Evolutionary conservation across 2,888 invertebrate species (phyloP).

Genomic region (Arrhopalites spinosus): DNA sequence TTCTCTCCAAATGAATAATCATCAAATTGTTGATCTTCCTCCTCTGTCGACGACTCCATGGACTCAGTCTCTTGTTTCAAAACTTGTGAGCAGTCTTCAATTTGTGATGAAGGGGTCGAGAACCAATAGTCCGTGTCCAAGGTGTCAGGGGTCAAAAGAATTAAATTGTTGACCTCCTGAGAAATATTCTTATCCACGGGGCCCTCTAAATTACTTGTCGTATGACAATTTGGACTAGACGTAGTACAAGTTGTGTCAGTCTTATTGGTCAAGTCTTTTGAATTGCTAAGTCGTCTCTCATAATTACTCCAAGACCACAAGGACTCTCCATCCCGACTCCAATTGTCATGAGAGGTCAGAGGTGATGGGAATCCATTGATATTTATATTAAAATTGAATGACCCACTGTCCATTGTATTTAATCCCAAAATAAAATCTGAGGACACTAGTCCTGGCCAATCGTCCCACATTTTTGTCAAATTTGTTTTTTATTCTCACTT

Average conservation of each 20-base stretch:
- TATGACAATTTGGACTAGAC: no score
- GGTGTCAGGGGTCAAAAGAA: not conserved
- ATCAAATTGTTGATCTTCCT: not conserved
- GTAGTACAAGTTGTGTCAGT: no score
- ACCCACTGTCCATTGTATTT: not conserved
- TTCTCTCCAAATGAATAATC: not conserved
- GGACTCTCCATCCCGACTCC: not conserved
- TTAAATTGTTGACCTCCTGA: no score
- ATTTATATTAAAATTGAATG: not conserved
- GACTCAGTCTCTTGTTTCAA: no score
- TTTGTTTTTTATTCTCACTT: no score
- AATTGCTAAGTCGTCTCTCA: no score
- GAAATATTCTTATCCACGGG: no score
- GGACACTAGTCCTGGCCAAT: not conserved
- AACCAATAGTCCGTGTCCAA: not conserved
- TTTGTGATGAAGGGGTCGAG: not conserved
- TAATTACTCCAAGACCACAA: not conserved
- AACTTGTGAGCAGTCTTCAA: no score
- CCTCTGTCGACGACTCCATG: not conserved
- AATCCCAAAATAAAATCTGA: not conserved
- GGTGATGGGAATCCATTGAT: not conserved
- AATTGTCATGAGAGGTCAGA: not conserved
- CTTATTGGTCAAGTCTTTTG: no score
- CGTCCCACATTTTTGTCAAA: slow-evolving; percentile 20
- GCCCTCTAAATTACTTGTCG: no score